Percentiles rank a stretch among this genome's conserved stretches.
Evolutionary conservation across 2,113 vertebrate species (phyloP).

Genomic region (Prionailurus viverrinus): DNA sequence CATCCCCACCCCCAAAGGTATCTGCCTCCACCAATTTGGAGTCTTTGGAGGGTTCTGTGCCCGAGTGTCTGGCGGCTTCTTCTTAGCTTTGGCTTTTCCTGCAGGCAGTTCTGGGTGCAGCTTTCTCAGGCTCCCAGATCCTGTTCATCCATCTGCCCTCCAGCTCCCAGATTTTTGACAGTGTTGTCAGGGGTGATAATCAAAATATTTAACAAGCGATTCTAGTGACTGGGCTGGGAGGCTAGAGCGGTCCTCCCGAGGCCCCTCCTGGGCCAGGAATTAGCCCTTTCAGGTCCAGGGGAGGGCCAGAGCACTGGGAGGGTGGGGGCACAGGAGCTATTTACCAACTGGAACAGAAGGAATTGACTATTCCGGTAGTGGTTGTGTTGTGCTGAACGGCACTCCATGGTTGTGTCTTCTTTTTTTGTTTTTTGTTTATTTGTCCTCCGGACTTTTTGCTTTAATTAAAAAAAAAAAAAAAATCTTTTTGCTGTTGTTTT

Average conservation of each 20-base stretch:
- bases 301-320: neutral
- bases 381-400: too few species aligned
- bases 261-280: neutral
- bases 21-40: neutral
- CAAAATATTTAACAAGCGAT: constrained; percentile 60
- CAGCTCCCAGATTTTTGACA: constrained; percentile 24
- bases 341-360: neutral
- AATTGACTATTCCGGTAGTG: neutral
- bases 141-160: neutral
- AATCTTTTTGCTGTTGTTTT: neutral
- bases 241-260: neutral
- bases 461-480: neutral
- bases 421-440: neutral
- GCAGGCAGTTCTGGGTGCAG: neutral
- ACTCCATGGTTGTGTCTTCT: neutral
- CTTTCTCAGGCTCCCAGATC: neutral
- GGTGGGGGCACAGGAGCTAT: fast-evolving
- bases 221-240: neutral
- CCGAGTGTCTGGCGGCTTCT: neutral
- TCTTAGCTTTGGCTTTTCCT: neutral
- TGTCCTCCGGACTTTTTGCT: neutral
- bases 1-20: neutral
- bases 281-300: neutral
- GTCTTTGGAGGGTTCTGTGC: neutral
- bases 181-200: constrained; percentile 45